These are phyloP conservation scores for Horisme vitalbata DNA, from an alignment of 2,888 invertebrate species.

Conservation along the genomic window DNA sequence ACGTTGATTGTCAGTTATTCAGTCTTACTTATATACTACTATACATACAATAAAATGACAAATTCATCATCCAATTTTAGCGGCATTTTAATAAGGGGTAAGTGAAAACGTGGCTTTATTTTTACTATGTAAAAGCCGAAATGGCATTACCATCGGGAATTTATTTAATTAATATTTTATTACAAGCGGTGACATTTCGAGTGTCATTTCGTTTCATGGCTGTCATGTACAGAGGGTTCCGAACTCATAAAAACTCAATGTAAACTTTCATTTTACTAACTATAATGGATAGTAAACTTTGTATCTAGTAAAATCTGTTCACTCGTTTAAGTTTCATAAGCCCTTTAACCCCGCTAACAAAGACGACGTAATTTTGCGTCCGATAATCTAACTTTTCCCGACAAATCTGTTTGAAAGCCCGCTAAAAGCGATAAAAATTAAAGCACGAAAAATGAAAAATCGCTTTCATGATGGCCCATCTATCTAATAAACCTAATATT, in stretches of 20 bases:
- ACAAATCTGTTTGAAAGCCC: conserved; percentile 39
- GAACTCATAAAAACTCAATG: conserved; percentile 33
- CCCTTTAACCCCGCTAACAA: background rate
- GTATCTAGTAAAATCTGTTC: conserved; percentile 2
- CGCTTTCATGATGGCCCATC: conserved; percentile 66
- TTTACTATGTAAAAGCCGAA: conserved; percentile 1
- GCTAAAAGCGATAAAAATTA: conserved; percentile 52
- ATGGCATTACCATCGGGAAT: conserved; percentile 32
- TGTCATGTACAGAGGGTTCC: conserved; percentile 42
- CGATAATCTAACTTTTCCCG: conserved; percentile 32
- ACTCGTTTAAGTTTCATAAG: background rate
- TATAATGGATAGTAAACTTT: conserved; percentile 21
- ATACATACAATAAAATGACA: no score
- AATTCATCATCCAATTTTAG: no score
- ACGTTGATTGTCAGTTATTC: no score
- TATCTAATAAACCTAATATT: conserved; percentile 81
- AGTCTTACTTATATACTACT: no score
- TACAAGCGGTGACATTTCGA: conserved; percentile 38
- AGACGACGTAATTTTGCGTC: conserved; percentile 6
- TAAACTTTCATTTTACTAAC: conserved; percentile 23
- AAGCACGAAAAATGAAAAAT: conserved; percentile 63
- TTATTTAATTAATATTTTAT: conserved; percentile 47
- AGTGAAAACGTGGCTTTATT: no score
- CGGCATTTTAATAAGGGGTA: no score
- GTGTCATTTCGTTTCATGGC: conserved; percentile 43